Conservation (phyloP, 2,888 invertebrate genomes). For the Odontocerum albicorne region DNA sequence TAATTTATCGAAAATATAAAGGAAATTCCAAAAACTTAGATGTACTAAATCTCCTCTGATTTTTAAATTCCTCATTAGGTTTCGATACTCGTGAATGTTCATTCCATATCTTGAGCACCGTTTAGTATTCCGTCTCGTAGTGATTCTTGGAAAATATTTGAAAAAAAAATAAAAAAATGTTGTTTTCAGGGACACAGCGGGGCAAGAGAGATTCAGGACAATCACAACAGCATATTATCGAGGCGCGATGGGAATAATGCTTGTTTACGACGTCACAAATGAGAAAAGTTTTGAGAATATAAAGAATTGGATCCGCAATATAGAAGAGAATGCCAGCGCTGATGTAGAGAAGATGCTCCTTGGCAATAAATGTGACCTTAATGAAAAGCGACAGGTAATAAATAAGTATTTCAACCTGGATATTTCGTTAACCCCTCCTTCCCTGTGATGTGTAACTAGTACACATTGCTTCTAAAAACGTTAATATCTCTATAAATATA, state of each 20-base stretch:
- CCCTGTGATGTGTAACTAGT: too few relatives aligned
- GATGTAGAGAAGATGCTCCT: conserved; percentile 99
- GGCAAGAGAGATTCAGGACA: conserved; percentile 97
- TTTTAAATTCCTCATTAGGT: not conserved
- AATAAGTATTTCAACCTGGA: too few relatives aligned
- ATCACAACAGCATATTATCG: conserved; percentile 99
- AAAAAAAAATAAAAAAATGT: not conserved
- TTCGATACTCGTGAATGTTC: too few relatives aligned
- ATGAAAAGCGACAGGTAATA: conserved; percentile 90
- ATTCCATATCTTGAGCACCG: too few relatives aligned
- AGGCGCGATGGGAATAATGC: conserved; percentile 99
- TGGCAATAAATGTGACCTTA: conserved; percentile 98
- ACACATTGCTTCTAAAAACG: too few relatives aligned
- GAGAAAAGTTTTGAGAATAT: conserved; percentile 99
- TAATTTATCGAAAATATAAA: too few relatives aligned
- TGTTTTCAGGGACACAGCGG: conserved; percentile 93
- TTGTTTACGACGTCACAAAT: conserved; percentile 98
- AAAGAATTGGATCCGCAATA: conserved; percentile 98
- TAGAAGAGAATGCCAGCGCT: conserved; percentile 97
- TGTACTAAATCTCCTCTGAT: too few relatives aligned
- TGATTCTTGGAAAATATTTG: too few relatives aligned
- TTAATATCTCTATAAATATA: too few relatives aligned
- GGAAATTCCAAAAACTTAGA: too few relatives aligned
- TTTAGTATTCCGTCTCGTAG: too few relatives aligned
- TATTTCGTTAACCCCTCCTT: too few relatives aligned